These are phyloP conservation scores for Crocidura indochinensis DNA, from an alignment of 2,797 vertebrate genomes.

Conservation along the genomic window DNA sequence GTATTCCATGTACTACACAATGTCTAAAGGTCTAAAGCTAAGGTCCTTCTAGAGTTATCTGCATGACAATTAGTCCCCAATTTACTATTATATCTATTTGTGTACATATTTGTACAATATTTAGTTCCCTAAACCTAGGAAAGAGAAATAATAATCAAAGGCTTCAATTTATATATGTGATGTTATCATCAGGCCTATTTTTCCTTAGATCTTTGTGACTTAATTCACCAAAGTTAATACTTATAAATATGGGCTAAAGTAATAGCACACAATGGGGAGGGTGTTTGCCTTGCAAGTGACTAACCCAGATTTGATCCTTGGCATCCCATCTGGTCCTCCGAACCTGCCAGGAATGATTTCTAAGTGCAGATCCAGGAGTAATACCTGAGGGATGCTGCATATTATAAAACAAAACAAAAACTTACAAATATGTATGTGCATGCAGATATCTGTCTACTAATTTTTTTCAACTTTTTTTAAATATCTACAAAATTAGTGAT, in stretches of 20 bases:
- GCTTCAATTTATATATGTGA: constrained; percentile 24
- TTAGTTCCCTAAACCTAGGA: constrained; percentile 21
- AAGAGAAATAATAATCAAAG: constrained; percentile 25
- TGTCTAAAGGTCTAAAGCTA: too few species aligned
- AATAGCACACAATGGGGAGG: too few species aligned
- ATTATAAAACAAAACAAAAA: too few species aligned
- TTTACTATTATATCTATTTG: background rate
- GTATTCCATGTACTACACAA: too few species aligned
- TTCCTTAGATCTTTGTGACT: background rate
- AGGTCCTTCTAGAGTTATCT: constrained; percentile 1
- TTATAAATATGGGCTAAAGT: background rate
- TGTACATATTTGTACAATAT: background rate
- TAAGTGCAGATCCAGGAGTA: too few species aligned
- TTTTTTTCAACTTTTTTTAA: constrained; percentile 2
- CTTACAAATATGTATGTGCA: background rate
- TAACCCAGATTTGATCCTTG: too few species aligned
- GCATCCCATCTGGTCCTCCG: too few species aligned
- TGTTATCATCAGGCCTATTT: background rate
- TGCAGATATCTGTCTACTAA: background rate
- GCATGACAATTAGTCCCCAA: background rate
- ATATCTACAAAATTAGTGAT: background rate
- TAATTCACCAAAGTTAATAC: constrained; percentile 28
- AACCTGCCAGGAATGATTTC: too few species aligned
- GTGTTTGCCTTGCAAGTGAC: too few species aligned
- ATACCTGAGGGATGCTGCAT: too few species aligned